A percentile compares a stretch with the other conserved stretches of the same genome.
Conservation (phyloP, 2,797 vertebrate genomes). For the Fringilla coelebs region DNA sequence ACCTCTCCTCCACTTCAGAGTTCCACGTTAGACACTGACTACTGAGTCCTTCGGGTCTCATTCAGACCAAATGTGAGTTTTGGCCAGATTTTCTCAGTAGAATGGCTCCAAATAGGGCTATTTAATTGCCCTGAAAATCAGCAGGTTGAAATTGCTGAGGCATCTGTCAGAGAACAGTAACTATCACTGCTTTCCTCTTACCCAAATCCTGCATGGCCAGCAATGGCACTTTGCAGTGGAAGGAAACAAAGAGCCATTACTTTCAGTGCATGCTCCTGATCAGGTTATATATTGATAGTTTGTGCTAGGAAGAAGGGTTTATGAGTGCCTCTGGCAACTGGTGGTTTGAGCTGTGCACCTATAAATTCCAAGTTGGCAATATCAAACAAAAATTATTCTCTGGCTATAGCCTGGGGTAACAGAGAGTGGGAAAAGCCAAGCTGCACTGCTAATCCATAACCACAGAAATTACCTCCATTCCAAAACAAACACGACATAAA, state of each 20-base stretch:
- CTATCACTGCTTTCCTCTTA: not conserved
- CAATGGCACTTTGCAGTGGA: constrained; percentile 17
- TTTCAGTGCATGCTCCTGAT: not conserved
- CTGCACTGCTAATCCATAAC: constrained; percentile 37
- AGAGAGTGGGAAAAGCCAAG: constrained; percentile 36
- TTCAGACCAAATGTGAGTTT: not conserved
- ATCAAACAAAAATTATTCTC: constrained; percentile 55
- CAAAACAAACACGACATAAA: constrained; percentile 52
- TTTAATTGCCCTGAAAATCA: not conserved
- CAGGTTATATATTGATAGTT: constrained; percentile 60
- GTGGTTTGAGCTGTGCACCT: constrained; percentile 28
- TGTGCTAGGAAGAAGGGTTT: constrained; percentile 53
- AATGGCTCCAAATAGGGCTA: not conserved
- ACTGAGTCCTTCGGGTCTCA: not conserved
- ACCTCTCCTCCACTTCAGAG: not conserved
- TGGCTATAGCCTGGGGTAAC: constrained; percentile 41
- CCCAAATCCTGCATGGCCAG: not conserved
- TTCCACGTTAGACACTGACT: not conserved
- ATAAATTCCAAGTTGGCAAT: constrained; percentile 64
- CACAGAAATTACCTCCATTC: constrained; percentile 54
- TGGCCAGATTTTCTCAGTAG: not conserved
- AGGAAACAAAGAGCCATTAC: constrained; percentile 52
- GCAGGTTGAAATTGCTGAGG: constrained; percentile 16
- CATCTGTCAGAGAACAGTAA: not conserved
- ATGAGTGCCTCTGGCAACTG: constrained; percentile 56